Base-by-base conservation (phyloP, 2,888 invertebrate genomes). In the Drosophila eohydei region DNA sequence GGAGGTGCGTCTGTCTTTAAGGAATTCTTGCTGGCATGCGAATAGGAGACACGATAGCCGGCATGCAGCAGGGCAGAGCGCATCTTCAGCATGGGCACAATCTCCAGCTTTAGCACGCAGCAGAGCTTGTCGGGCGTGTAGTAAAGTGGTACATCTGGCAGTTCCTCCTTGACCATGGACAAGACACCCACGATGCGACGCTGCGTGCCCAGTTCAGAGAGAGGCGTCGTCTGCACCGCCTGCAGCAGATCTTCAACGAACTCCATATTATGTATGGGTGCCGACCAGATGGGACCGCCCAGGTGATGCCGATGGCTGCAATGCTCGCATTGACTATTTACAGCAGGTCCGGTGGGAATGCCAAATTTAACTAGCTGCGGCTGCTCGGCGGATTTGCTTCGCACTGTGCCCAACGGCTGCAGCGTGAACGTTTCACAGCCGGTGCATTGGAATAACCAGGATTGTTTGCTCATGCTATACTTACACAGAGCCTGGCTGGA, bases 271-370 rank as follows among this genome's bases (percentile, higher is more conserved):
- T 99, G 98, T 44, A 99, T 94, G 0, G 96, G 96, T 0, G 95
- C 97, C 0, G 96, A 95, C 98, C 99, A 99, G 79, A 99, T 96
- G 0, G 99, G 99, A 1, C 99, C 99, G 11, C 97, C 98, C 79
- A 97, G 92, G 90, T 96, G 96, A 92, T 96, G 96, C 60, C 94
- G 94, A 83, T 95, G 95, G 2, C 94, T 94, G 91, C 98, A 98
- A 90, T 97, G 95, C 32, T 94, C 94, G 92, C 98, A 99, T 30
- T 93, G 92, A 38, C 93, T 93, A 2, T 93, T 93, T 0, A 97
- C 95, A 0, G 94, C 93, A 0, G 97, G 97, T 4, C 95, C 96
- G 7, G 94, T 93, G 0, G 97, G 95, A 63, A 97, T 93, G 70
- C 93, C 94, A 70, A 94, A 96, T 90, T 96, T 96, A 12, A 94